Evolutionary conservation across 2,888 invertebrate species (phyloP).

Genomic region (Oegoconia quadripuncta): DNA sequence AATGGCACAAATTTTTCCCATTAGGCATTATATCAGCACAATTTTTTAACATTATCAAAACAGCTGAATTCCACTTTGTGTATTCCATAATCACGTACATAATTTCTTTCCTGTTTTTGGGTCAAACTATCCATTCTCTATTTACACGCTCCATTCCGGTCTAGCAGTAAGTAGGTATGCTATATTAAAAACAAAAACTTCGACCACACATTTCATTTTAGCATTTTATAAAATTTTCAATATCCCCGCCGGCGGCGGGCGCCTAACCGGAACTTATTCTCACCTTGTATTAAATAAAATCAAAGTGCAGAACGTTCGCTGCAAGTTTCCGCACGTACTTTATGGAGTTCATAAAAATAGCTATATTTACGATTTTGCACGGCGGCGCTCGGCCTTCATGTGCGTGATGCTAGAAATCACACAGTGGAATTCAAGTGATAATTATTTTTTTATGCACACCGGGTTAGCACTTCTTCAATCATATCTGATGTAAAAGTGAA

Average conservation of each 20-base stretch:
- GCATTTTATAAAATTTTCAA: conserved; percentile 39
- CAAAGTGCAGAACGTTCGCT: conserved; percentile 30
- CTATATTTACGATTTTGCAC: conserved; percentile 16
- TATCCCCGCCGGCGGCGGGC: conserved; percentile 25
- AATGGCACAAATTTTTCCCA: too few species aligned
- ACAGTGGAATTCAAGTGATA: conserved; percentile 1
- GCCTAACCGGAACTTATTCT: conserved; percentile 38
- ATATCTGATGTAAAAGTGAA: too few species aligned
- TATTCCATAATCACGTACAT: too few species aligned
- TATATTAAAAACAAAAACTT: not conserved
- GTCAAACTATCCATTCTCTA: too few species aligned
- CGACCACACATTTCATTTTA: conserved; percentile 11
- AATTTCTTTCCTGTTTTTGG: too few species aligned
- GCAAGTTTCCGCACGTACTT: conserved; percentile 32
- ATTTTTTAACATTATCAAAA: too few species aligned
- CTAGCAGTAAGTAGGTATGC: not conserved
- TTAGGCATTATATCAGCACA: too few species aligned
- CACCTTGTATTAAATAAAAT: conserved; percentile 45
- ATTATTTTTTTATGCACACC: not conserved
- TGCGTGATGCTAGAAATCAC: not conserved
- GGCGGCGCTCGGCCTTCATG: not conserved
- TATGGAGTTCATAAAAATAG: conserved; percentile 42
- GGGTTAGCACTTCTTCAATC: too few species aligned
- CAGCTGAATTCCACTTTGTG: too few species aligned
- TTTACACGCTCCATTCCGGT: too few species aligned